Percentiles rank a stretch among this genome's conserved stretches.
phyloP scores from a whole-genome alignment of 2,797 vertebrate species.

The Manis pentadactyla region DNA sequence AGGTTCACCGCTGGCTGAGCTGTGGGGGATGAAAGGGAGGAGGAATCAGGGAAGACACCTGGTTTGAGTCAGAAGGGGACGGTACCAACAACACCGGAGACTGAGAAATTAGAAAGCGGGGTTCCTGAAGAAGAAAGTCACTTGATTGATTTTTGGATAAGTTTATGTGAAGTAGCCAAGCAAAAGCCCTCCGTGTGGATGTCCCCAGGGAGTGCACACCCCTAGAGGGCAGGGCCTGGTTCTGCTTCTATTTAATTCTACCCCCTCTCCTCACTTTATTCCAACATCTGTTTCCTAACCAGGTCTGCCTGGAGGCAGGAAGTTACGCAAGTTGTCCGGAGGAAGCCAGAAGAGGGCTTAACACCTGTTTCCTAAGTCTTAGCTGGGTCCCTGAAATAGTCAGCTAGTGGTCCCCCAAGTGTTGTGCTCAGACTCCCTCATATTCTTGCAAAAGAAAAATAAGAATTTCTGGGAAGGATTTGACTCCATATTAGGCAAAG shows the following conservation, averaged over 20 bases:
- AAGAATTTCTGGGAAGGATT: constrained; percentile 11
- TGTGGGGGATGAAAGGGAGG: neutral
- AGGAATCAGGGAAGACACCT: neutral
- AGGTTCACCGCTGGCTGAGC: neutral
- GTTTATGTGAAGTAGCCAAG: neutral
- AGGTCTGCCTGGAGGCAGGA: neutral
- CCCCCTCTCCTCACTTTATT: neutral
- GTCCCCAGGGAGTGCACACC: neutral
- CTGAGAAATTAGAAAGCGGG: neutral
- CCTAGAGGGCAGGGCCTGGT: neutral
- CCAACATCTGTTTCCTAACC: neutral
- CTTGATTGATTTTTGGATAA: neutral
- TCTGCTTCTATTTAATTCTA: neutral
- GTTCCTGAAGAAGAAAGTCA: neutral
- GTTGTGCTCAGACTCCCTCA: neutral
- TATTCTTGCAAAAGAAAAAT: neutral
- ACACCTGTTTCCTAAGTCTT: neutral
- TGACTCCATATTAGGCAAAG: neutral
- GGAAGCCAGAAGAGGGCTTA: neutral
- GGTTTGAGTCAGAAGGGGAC: neutral
- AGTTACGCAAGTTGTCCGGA: neutral
- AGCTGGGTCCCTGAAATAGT: neutral
- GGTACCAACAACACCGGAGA: neutral
- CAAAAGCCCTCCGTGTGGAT: fast-evolving
- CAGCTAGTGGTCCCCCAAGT: neutral